Percentiles rank a stretch among this genome's conserved stretches.
These are phyloP conservation scores for Axea sp. DNA, from an alignment of 2,888 invertebrate genomes.

Conservation along the genomic window DNA sequence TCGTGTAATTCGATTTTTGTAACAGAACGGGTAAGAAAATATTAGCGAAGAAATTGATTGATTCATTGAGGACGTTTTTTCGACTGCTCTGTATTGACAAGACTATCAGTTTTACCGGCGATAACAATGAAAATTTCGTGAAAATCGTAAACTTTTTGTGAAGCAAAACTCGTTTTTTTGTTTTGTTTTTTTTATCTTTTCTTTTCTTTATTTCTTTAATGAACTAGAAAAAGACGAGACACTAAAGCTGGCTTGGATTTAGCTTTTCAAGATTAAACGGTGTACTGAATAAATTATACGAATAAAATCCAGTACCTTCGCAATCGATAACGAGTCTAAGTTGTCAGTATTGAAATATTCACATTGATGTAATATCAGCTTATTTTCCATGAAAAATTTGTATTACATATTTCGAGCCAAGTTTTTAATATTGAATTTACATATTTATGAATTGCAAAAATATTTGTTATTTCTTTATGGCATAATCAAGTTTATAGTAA, in stretches of 20 bases:
- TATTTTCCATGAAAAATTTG: too few relatives aligned
- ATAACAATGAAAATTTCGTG: background rate
- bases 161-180: too few relatives aligned
- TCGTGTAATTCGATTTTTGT: background rate
- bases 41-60: background rate
- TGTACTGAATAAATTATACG: conserved; percentile 14
- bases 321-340: conserved; percentile 14
- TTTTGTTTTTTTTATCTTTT: too few relatives aligned
- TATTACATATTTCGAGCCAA: too few relatives aligned
- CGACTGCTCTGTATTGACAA: background rate
- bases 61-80: background rate
- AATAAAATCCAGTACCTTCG: background rate
- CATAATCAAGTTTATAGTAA: too few relatives aligned
- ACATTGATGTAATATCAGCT: too few relatives aligned
- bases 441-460: too few relatives aligned
- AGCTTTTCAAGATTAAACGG: background rate
- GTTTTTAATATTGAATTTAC: too few relatives aligned
- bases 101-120: background rate
- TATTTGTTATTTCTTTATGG: too few relatives aligned
- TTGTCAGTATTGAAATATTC: conserved; percentile 15
- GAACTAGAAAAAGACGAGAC: background rate
- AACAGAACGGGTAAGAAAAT: too few relatives aligned
- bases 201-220: background rate
- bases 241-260: background rate
- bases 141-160: background rate